A percentile compares a stretch with the other conserved stretches of the same genome.
phyloP scores from a whole-genome alignment of 2,797 vertebrate genomes.

The Anguilla marmorata region DNA sequence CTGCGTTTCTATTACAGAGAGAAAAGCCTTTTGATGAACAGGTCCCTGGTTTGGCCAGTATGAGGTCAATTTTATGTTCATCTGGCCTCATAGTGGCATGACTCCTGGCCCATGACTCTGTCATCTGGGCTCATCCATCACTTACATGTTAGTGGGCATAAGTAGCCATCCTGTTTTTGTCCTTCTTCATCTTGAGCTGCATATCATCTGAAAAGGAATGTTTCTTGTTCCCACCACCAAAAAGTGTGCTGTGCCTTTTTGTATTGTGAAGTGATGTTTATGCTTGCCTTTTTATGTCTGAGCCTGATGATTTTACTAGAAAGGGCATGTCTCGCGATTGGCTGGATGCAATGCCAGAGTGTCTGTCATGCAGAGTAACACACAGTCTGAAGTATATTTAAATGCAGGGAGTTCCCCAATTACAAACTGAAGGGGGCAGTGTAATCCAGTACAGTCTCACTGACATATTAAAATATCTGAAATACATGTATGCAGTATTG shows the following conservation, averaged over 20 bases:
- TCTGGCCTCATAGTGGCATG: neutral
- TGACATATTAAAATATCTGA: neutral
- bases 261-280: neutral
- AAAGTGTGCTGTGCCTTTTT: neutral
- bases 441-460: neutral
- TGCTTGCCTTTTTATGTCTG: neutral
- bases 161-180: neutral
- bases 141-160: neutral
- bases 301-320: neutral
- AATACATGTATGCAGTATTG: neutral
- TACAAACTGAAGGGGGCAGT: neutral
- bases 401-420: neutral
- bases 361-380: neutral
- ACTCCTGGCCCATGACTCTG: neutral
- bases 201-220: neutral
- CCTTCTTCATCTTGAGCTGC: neutral
- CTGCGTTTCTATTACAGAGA: neutral
- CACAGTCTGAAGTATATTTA: no score
- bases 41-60: no score
- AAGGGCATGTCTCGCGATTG: neutral
- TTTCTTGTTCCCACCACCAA: neutral
- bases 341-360: neutral
- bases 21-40: no score
- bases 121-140: neutral
- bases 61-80: no score